A percentile compares a stretch with the other conserved stretches of the same genome.
Evolutionary conservation across 2,113 vertebrate genomes (phyloP).

Genomic region (Nothocercus julius): DNA sequence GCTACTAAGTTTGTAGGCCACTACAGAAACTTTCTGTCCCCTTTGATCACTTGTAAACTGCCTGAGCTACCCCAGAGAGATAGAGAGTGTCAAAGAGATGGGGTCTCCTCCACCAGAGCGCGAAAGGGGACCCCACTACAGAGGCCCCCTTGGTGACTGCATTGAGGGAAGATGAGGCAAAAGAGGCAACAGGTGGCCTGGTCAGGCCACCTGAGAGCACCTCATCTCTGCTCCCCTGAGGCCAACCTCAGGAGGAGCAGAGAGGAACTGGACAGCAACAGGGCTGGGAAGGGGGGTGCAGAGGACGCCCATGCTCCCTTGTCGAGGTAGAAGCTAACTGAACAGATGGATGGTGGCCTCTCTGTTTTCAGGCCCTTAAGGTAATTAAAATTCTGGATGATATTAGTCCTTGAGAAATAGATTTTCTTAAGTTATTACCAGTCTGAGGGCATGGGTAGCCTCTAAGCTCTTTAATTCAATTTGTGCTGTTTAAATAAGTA

Average conservation of each 20-base stretch:
- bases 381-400: neutral
- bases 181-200: no score
- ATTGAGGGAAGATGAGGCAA: no score
- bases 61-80: neutral
- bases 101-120: neutral
- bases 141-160: no score
- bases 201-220: neutral
- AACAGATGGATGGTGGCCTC: neutral
- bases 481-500: neutral
- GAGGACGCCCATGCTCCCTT: neutral
- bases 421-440: neutral
- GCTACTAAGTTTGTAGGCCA: neutral
- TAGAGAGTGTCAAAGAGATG: neutral
- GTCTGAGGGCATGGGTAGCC: neutral
- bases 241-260: no score
- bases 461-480: neutral
- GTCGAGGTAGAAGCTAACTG: no score
- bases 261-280: neutral
- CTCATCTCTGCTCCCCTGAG: no score
- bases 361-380: neutral
- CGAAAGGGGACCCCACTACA: neutral
- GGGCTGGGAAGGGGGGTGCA: neutral
- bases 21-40: neutral
- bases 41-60: neutral
- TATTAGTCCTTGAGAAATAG: neutral